Conservation (phyloP, 2,797 vertebrate genomes). For the Cossypha niveicapilla region DNA sequence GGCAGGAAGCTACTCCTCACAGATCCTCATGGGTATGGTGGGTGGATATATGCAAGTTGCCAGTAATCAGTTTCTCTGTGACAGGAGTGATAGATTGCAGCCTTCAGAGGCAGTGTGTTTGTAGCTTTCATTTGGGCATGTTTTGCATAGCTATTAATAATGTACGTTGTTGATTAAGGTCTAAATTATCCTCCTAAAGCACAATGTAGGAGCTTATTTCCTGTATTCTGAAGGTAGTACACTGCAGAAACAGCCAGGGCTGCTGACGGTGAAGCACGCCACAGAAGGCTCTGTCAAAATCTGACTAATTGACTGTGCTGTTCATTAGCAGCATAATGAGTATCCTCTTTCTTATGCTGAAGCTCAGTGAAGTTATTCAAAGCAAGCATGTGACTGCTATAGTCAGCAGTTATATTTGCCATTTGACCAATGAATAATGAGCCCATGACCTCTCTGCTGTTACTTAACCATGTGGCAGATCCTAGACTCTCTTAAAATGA, state of each 20-base stretch:
- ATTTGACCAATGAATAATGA: background rate
- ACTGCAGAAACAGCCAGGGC: background rate
- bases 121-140: background rate
- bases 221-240: background rate
- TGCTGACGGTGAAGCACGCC: background rate
- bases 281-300: background rate
- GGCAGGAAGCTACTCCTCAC: background rate
- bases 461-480: background rate
- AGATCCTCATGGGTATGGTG: accelerated
- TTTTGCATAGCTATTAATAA: background rate
- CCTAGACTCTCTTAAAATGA: background rate
- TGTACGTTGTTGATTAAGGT: background rate
- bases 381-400: background rate
- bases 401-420: background rate
- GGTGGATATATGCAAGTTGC: background rate
- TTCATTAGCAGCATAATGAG: background rate
- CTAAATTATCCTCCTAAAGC: background rate
- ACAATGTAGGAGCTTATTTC: background rate
- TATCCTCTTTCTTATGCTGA: background rate
- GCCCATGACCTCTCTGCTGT: background rate
- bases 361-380: background rate
- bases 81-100: background rate
- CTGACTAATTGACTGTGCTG: background rate
- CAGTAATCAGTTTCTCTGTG: background rate
- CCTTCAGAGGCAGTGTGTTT: background rate